Base-by-base conservation (phyloP, 92 coral and sea anemone species). In the Bergia puertoricense region DNA sequence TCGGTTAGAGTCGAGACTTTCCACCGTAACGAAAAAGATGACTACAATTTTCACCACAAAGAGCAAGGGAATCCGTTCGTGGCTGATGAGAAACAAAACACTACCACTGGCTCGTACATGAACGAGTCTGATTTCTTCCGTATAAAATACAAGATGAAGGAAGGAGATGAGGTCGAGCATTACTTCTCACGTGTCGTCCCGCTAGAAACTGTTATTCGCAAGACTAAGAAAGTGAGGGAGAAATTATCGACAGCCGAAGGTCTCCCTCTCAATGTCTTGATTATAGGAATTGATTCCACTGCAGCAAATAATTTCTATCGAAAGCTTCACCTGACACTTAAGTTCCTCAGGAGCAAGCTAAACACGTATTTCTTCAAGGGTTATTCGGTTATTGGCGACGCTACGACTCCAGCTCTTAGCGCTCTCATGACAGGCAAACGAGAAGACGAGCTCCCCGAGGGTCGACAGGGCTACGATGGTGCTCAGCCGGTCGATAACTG, bases 361-460 rank as follows among this genome's bases (percentile, higher is more conserved):
- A 85, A 88, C 77, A 94, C 98, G 0, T 95, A 88, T 90, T 88
- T 90, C 66, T 89, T 96, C 79, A 88, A 91, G 48, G 98, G 98
- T 5, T 94, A 92, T 59, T 89, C 98, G 2, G 87, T 93, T 3
- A 89, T 96, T 7, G 98, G 98, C 2, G 98, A 96, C 67, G 98
- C 91, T 16, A 96, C 98, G 41, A 96, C 98, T 23, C 98, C 98
- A 4, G 92, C 94, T 1, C 90, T 96, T 69, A 90, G 94, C 50
- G 98, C 98, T 15, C 46, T 96, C 77, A 90, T 96, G 40, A 95
- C 98, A 23, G 98, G 98, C 22, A 66, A 87, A 68, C 68, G 77
- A 42, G 96, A 91, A 89, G 88, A 90, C 59, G 92, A 85, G 23
- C 88, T 90, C 39, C 98, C 98, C 2, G 96, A 95, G 85, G 98